phyloP scores from a whole-genome alignment of 2,113 vertebrate species.

The Prionailurus bengalensis region DNA sequence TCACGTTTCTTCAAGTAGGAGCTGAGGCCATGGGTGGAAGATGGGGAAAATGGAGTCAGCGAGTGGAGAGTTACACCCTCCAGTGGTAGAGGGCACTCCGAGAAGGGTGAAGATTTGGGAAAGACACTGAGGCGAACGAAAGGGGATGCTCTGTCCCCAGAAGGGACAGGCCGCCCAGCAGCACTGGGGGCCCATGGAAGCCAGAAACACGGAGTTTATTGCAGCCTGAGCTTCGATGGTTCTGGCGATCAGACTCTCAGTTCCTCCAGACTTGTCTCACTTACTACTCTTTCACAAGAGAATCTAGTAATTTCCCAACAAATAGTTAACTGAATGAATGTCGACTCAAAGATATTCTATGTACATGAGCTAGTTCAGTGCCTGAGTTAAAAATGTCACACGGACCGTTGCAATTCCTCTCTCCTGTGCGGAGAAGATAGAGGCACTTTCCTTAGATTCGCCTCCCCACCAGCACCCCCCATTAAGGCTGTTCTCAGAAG shows the following conservation, averaged over 20 bases:
- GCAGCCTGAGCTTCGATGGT: no score
- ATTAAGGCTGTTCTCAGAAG: background rate
- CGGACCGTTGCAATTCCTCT: background rate
- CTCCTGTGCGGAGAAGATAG: background rate
- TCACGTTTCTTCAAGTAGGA: background rate
- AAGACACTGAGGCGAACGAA: background rate
- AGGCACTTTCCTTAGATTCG: background rate
- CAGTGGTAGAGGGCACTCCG: background rate
- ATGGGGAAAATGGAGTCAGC: background rate
- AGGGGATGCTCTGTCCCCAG: background rate
- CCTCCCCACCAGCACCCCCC: background rate
- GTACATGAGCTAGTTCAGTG: background rate
- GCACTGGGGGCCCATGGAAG: rapidly evolving
- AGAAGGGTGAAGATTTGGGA: background rate
- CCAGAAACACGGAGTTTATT: background rate
- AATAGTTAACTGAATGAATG: background rate
- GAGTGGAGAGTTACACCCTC: background rate
- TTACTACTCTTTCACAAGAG: background rate
- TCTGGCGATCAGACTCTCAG: background rate
- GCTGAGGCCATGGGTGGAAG: background rate
- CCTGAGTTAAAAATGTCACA: background rate
- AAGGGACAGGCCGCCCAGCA: background rate
- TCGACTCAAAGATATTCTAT: background rate
- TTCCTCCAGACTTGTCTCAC: background rate
- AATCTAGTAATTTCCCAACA: background rate